phyloP scores from a whole-genome alignment of 1,140 invertebrate species.

The Augochlora pura region DNA sequence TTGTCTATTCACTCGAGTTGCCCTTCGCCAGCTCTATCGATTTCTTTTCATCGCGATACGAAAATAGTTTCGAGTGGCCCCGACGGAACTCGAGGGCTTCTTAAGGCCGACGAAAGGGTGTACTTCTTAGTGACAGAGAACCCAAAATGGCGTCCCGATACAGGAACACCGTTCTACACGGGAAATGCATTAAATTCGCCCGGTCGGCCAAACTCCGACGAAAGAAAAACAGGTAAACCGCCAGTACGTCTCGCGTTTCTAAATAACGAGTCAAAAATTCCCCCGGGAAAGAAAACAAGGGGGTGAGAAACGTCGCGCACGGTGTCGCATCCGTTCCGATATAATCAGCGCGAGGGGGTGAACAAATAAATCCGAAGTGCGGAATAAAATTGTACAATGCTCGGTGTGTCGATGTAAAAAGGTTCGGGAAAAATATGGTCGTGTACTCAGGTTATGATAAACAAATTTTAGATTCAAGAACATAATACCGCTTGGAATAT shows the following conservation, averaged over 20 bases:
- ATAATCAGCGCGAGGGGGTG: neutral
- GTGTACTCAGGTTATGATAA: too few relatives aligned
- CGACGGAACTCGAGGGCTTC: constrained; percentile 64
- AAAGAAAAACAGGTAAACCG: constrained; percentile 38
- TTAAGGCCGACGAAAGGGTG: constrained; percentile 67
- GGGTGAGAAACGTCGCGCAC: neutral
- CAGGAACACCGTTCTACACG: constrained; percentile 62
- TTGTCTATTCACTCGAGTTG: constrained; percentile 67
- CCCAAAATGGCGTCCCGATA: constrained; percentile 66
- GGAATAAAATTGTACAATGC: too few relatives aligned
- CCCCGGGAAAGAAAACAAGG: neutral
- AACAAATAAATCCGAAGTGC: neutral
- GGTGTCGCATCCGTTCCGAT: too few relatives aligned
- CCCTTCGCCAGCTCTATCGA: constrained; percentile 67
- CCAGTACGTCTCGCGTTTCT: constrained; percentile 2
- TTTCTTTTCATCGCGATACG: constrained; percentile 68
- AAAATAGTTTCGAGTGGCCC: constrained; percentile 68
- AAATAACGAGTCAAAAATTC: constrained; percentile 1
- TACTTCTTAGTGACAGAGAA: constrained; percentile 65
- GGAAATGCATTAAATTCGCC: constrained; percentile 65
- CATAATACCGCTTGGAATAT: too few relatives aligned
- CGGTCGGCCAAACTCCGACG: constrained; percentile 34
- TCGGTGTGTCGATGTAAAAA: too few relatives aligned
- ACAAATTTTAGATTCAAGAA: too few relatives aligned
- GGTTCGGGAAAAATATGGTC: too few relatives aligned